Evolutionary conservation across 2,888 invertebrate species (phyloP).

Genomic region (Perdita meconis): DNA sequence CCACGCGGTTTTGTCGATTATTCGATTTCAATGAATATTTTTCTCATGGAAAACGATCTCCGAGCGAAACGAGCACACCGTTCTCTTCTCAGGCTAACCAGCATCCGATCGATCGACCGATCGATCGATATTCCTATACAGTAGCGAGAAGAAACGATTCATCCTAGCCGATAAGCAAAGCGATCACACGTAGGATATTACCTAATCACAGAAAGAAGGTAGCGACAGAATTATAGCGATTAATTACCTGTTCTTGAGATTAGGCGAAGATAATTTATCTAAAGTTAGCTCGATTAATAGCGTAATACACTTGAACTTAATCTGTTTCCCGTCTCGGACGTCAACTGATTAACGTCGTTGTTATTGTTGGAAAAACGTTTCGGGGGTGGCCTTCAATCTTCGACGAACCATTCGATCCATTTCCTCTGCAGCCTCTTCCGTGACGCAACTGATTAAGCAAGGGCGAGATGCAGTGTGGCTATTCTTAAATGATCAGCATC

Average conservation of each 20-base stretch:
- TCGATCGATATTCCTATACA: conserved; percentile 60
- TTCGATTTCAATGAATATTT: neutral
- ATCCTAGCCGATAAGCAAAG: conserved; percentile 60
- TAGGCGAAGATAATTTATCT: conserved; percentile 63
- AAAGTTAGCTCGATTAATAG: conserved; percentile 64
- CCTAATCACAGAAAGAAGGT: conserved; percentile 33
- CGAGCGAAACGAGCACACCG: conserved; percentile 32
- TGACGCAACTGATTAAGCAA: no score
- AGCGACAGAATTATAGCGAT: conserved; percentile 45
- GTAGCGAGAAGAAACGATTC: conserved; percentile 50
- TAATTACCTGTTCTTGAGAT: conserved; percentile 63
- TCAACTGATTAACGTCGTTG: conserved; percentile 57
- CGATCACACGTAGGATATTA: conserved; percentile 56
- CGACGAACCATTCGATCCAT: conserved; percentile 18
- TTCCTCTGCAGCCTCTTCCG: neutral
- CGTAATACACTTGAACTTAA: conserved; percentile 45
- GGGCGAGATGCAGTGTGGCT: no score
- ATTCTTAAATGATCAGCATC: neutral
- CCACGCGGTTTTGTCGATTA: neutral
- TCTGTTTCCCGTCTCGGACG: conserved; percentile 58
- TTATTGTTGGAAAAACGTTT: conserved; percentile 46
- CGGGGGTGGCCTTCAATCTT: conserved; percentile 3
- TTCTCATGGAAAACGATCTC: neutral
- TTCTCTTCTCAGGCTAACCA: conserved; percentile 47
- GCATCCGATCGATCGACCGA: conserved; percentile 20